Evolutionary conservation across 1,140 invertebrate species (phyloP), one percentile per base, ranked within the genome.

Genomic region (Grapholita molesta): DNA sequence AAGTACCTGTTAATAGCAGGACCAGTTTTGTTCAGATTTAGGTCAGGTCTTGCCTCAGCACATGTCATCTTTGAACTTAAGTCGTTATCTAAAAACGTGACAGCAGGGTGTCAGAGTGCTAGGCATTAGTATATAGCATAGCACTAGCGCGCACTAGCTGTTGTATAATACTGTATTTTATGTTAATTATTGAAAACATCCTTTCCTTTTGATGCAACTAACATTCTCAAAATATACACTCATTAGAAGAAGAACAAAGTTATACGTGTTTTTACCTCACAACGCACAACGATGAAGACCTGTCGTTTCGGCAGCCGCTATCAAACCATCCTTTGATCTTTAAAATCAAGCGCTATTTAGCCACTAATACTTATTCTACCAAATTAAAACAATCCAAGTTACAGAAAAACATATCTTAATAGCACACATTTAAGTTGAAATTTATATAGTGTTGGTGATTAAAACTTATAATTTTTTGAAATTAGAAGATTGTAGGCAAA

Each of bases 281-380:
- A 85, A 86, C 68, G 72, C 75, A 79, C 79, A 85, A 86, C 68
- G 72, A 82, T 79, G 82, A 88, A 88, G 77, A 84, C 52, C 53
- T 69, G 71, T 78, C 68, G 70, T 42, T 77, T 77, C 70, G 68
- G 70, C 70, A 57, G 73, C 30, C 69, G 65, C 71, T 48, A 75
- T 78, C 83, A 81, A 80, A 80, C 78, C 79, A 74, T 75, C 72
- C 86, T 88, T 90, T 90, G 86, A 90, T 90, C 84, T 90, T 78
- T 28, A 66, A 72, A 78, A 89, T 87, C 84, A 82, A 84, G 83
- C 84, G 85, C 82, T 88, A 76, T 83, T 88, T 83, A 88, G 79
- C 86, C 87, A 88, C 55, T 86, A 85, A 85, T 82, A 83, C 82
- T 79, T 75, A 73, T 74, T 76, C 76, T 83, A 76, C 70, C 75